Conservation (phyloP, 2,888 invertebrate species). For the Nephrotoma guestfalica region DNA sequence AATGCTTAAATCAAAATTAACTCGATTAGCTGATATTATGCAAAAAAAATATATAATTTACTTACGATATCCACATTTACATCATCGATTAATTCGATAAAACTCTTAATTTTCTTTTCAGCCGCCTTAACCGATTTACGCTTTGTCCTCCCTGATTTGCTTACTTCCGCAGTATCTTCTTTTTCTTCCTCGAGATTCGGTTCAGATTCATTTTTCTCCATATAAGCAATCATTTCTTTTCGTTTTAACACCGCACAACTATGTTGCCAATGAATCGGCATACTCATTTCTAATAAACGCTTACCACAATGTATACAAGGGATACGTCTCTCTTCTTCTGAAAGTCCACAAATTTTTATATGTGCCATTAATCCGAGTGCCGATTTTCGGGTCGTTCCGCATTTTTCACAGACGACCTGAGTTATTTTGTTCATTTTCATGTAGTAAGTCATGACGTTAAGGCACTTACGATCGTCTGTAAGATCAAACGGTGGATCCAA, state of each 20-base stretch:
- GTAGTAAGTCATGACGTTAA: slow-evolving; percentile 17
- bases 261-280: neutral
- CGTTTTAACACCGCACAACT: neutral
- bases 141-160: slow-evolving; percentile 24
- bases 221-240: neutral
- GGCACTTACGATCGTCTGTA: slow-evolving; percentile 15
- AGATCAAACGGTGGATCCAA: slow-evolving; percentile 16
- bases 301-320: slow-evolving; percentile 20
- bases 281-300: neutral
- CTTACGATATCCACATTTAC: slow-evolving; percentile 7
- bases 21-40: neutral
- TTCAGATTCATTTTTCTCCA: neutral
- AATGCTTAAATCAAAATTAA: neutral
- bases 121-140: slow-evolving; percentile 24
- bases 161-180: slow-evolving; percentile 13
- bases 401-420: slow-evolving; percentile 23
- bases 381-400: slow-evolving; percentile 17
- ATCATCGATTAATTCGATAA: neutral
- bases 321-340: slow-evolving; percentile 13
- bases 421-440: slow-evolving; percentile 14
- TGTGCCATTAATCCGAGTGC: slow-evolving; percentile 23
- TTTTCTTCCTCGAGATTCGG: neutral
- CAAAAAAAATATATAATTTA: neutral
- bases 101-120: slow-evolving; percentile 4
- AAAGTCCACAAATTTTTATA: slow-evolving; percentile 21